Evolutionary conservation across 2,888 invertebrate species (phyloP), one percentile per base, ranked within the genome.

Genomic region (Nephrotoma appendiculata): DNA sequence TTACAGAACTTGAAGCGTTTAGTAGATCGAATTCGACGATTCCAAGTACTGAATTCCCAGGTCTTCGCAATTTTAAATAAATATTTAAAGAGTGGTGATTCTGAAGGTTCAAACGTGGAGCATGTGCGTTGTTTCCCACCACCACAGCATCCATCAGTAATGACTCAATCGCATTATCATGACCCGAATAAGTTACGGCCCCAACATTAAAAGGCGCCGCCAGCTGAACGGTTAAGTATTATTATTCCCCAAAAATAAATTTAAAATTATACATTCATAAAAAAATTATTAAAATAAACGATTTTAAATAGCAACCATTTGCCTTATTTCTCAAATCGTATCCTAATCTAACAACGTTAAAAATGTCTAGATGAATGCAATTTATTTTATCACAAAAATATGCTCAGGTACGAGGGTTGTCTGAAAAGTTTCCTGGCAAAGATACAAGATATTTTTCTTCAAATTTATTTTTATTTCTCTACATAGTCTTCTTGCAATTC

Each of bases 11-110:
- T 99, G 89, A 98, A 98, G 90, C 94, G 97, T 87, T 98, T 99
- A 98, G 98, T 98, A 88, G 99, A 99, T 92, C 94, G 99, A 88
- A 98, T 99, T 90, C 94, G 99, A 85, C 95, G 99, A 87, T 99
- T 99, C 92, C 99, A 99, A 92, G 98, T 99, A 88, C 93, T 99
- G 87, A 99, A 99, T 93, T 98, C 98, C 11, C 99, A 99, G 93
- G 98, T 99, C 89, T 98, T 98, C 92, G 98, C 98, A 83, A 96
- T 98, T 88, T 93, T 99, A 87, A 97, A 98, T 92, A 98, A 99
- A 90, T 98, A 98, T 92, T 93, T 98, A 88, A 96, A 97, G 89
- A 96, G 96, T 2, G 96, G 96, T 87, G 95, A 96, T 89, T 95
- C 95, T 87, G 96, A 96, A 88, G 94, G 93, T 9, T 95, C 96